A percentile compares a stretch with the other conserved stretches of the same genome.
phyloP scores from a whole-genome alignment of 2,797 vertebrate genomes.

The Danio jaintianensis region DNA sequence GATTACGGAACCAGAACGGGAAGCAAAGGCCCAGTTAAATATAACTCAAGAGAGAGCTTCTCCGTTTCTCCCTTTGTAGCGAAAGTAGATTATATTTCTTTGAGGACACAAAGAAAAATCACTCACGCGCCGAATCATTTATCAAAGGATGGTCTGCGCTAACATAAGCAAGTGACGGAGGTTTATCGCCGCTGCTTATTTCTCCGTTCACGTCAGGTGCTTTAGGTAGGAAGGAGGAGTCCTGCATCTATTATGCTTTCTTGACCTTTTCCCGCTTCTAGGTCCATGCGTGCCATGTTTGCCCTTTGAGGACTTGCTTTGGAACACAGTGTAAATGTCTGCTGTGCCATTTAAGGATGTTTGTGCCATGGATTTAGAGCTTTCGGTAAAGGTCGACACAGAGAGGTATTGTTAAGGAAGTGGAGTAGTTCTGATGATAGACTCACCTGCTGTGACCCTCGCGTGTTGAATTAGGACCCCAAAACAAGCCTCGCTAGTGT shows the following conservation, averaged over 20 bases:
- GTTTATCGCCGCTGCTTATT: slow-evolving; percentile 37
- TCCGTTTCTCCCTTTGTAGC: slow-evolving; percentile 20
- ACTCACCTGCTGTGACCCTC: slow-evolving; percentile 28
- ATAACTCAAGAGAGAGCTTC: slow-evolving; percentile 39
- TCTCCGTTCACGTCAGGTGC: slow-evolving; percentile 43
- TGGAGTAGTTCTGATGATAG: slow-evolving; percentile 34
- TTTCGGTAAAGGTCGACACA: slow-evolving; percentile 51
- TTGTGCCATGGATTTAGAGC: slow-evolving; percentile 60
- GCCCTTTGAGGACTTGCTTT: slow-evolving; percentile 60
- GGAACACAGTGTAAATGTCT: slow-evolving; percentile 59
- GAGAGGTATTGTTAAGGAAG: slow-evolving; percentile 35
- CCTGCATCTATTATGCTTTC: slow-evolving; percentile 43
- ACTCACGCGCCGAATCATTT: slow-evolving; percentile 41
- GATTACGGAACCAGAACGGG: slow-evolving; percentile 42
- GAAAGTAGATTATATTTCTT: slow-evolving; percentile 54
- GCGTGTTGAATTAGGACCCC: slow-evolving; percentile 14
- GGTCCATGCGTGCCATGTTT: slow-evolving; percentile 50
- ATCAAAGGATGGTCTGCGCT: slow-evolving; percentile 36
- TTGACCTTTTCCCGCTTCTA: slow-evolving; percentile 60
- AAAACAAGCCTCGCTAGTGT: not conserved
- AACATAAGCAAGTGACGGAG: slow-evolving; percentile 18
- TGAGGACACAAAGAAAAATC: slow-evolving; percentile 51
- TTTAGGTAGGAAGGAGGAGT: slow-evolving; percentile 49
- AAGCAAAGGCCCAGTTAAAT: slow-evolving; percentile 44
- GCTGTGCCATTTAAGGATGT: slow-evolving; percentile 55